Percentiles rank a stretch among this genome's conserved stretches.
Evolutionary conservation across 2,888 invertebrate species (phyloP).

Genomic region (Dermolepida albohirtum): DNA sequence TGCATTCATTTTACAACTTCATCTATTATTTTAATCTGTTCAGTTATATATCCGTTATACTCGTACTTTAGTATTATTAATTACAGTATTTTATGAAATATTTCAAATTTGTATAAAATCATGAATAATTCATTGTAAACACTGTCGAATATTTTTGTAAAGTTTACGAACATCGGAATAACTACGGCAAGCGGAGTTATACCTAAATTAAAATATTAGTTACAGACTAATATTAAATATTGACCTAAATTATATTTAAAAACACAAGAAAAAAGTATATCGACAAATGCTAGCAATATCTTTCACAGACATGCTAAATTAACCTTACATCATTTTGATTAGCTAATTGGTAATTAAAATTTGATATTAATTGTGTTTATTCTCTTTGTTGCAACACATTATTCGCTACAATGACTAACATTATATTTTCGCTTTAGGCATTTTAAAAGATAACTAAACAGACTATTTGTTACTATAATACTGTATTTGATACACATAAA

Average conservation of each 20-base stretch:
- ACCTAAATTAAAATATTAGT: no score
- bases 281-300: background rate
- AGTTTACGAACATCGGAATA: no score
- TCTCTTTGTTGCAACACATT: conserved; percentile 6
- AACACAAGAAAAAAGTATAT: conserved; percentile 8
- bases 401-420: conserved; percentile 12
- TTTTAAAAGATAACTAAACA: conserved; percentile 15
- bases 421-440: conserved; percentile 8
- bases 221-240: background rate
- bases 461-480: background rate
- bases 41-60: no score
- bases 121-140: no score
- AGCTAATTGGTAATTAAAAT: conserved; percentile 8
- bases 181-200: no score
- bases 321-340: conserved; percentile 11
- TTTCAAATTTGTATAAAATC: no score
- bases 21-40: no score
- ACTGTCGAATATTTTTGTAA: no score
- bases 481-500: no score
- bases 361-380: conserved; percentile 18
- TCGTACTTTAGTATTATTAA: no score
- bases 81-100: no score
- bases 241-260: background rate
- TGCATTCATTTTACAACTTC: no score
- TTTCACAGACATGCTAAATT: conserved; percentile 27